A percentile compares a stretch with the other conserved stretches of the same genome.
phyloP scores from a whole-genome alignment of 1,140 invertebrate species.

The Neelides sp. region DNA sequence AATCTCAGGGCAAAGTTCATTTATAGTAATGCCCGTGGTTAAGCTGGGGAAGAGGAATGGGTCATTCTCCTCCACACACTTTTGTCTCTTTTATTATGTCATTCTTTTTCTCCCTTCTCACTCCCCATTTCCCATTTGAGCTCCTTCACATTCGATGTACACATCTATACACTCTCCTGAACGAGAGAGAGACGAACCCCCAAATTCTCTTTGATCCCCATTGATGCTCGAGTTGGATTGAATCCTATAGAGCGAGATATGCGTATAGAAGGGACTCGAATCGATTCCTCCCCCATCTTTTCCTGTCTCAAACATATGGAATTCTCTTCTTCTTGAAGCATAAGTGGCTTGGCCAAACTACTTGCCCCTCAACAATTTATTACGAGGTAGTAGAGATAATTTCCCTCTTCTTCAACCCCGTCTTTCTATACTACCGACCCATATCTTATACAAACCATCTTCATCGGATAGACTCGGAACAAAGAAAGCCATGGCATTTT shows the following conservation, averaged over 20 bases:
- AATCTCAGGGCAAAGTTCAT: conserved; percentile 11
- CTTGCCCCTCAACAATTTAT: no score
- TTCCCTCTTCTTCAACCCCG: no score
- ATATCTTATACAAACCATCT: no score
- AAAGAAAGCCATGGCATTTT: no score
- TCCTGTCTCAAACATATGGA: conserved; percentile 10
- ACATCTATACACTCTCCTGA: background rate
- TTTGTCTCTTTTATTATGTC: conserved; percentile 12
- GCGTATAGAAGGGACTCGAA: conserved; percentile 4
- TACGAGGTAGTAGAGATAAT: no score
- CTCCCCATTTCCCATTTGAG: no score
- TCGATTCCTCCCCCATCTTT: background rate
- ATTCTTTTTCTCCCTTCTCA: no score
- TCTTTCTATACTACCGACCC: no score
- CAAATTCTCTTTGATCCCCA: conserved; percentile 12
- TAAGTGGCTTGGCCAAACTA: no score
- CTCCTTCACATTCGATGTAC: background rate
- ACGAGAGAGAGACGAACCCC: background rate
- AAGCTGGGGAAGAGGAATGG: conserved; percentile 4
- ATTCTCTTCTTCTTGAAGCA: conserved; percentile 6
- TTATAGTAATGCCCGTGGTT: conserved; percentile 13
- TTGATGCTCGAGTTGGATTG: conserved; percentile 5
- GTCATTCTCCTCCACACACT: conserved; percentile 11
- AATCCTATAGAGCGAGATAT: conserved; percentile 3
- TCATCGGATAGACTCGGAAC: no score